Evolutionary conservation across 2,888 invertebrate genomes (phyloP).

Genomic region (Itoplectis maculator): DNA sequence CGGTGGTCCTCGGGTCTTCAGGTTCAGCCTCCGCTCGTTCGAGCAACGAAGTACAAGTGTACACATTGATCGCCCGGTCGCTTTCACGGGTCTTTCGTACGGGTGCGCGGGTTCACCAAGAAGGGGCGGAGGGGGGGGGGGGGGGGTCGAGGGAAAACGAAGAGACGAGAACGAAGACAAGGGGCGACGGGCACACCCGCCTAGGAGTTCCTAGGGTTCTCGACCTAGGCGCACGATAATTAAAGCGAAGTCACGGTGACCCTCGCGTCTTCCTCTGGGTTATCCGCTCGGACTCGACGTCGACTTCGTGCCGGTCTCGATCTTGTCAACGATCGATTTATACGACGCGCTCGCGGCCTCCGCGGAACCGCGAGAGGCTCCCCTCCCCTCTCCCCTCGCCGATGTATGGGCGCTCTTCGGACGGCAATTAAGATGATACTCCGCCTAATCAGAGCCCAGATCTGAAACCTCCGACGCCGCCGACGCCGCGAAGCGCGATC

Average conservation of each 20-base stretch:
- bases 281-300: constrained; percentile 24
- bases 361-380: too few species aligned
- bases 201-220: constrained; percentile 34
- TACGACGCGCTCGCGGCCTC: constrained; percentile 31
- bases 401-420: constrained; percentile 65
- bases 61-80: constrained; percentile 27
- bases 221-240: constrained; percentile 71
- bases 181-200: constrained; percentile 26
- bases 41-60: constrained; percentile 26
- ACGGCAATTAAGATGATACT: constrained; percentile 78
- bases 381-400: too few species aligned
- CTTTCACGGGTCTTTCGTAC: constrained; percentile 3
- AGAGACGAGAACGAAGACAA: constrained; percentile 14
- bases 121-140: too few species aligned
- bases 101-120: too few species aligned
- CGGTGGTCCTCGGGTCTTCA: constrained; percentile 76
- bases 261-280: constrained; percentile 63
- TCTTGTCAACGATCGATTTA: constrained; percentile 77
- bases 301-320: constrained; percentile 68
- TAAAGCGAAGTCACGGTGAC: constrained; percentile 79
- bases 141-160: not conserved
- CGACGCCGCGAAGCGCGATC: too few species aligned
- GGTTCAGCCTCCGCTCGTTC: not conserved
- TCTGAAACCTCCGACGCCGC: constrained; percentile 25
- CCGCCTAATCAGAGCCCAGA: constrained; percentile 71